Evolutionary conservation across 2,113 vertebrate genomes (phyloP).

Genomic region (Pan paniscus): DNA sequence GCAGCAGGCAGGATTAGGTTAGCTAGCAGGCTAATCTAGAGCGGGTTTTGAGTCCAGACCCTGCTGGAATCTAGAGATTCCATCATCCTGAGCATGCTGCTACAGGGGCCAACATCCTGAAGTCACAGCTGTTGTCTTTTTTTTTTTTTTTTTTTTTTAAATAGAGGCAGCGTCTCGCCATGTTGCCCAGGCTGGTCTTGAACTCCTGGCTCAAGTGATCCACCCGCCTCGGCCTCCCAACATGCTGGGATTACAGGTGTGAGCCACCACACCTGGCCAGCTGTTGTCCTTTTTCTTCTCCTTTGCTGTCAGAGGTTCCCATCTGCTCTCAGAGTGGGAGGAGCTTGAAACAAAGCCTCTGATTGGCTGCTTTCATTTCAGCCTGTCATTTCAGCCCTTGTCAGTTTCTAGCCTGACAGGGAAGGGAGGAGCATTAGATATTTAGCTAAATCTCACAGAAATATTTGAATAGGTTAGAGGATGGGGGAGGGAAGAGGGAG

Average conservation of each 20-base stretch:
- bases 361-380: conserved; percentile 2
- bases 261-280: neutral
- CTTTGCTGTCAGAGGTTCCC: neutral
- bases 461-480: neutral
- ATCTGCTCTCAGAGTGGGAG: neutral
- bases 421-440: neutral
- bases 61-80: neutral
- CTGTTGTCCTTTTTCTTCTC: neutral
- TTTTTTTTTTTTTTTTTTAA: too few relatives aligned
- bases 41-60: neutral
- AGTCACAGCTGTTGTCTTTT: neutral
- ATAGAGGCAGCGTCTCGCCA: too few relatives aligned
- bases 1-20: neutral
- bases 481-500: neutral
- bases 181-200: too few relatives aligned
- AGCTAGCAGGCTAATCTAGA: neutral
- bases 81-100: neutral
- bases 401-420: neutral
- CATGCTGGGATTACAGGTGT: too few relatives aligned
- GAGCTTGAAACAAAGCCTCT: neutral
- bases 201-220: too few relatives aligned
- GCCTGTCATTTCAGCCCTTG: neutral
- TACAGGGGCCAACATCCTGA: neutral
- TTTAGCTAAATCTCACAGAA: neutral
- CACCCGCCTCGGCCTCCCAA: too few relatives aligned